A percentile compares a stretch with the other conserved stretches of the same genome.
phyloP scores from a whole-genome alignment of 2,113 vertebrate species.

The Puma concolor region DNA sequence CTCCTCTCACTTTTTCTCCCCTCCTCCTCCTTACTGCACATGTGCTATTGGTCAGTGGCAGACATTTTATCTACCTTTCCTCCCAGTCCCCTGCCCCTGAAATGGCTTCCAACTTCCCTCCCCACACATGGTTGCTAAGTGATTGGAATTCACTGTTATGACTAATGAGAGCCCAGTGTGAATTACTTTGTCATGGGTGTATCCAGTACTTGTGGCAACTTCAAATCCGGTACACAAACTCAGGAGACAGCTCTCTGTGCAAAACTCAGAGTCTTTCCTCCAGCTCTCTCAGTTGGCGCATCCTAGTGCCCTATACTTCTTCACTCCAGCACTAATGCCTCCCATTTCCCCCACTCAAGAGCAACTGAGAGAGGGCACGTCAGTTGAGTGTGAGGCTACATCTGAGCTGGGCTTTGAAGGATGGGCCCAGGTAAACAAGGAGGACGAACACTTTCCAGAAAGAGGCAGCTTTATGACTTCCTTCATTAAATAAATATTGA shows the following conservation, averaged over 20 bases:
- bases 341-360: background rate
- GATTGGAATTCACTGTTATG: slow-evolving; percentile 36
- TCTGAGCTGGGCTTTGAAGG: background rate
- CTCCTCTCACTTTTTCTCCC: background rate
- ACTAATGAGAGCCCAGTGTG: slow-evolving; percentile 14
- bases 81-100: slow-evolving; percentile 12
- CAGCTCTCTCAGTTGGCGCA: background rate
- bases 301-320: background rate
- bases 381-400: background rate
- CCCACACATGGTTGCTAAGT: slow-evolving; percentile 21
- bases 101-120: slow-evolving; percentile 36
- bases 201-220: background rate
- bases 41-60: background rate
- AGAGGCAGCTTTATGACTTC: background rate
- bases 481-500: slow-evolving; percentile 16
- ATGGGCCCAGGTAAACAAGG: background rate
- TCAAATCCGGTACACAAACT: background rate
- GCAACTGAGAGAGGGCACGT: background rate
- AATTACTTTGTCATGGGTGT: background rate
- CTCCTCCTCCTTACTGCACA: background rate
- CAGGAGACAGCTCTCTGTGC: background rate
- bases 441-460: slow-evolving; percentile 15
- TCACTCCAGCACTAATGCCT: background rate
- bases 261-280: background rate
- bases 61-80: slow-evolving; percentile 31